A percentile compares a stretch with the other conserved stretches of the same genome.
These are phyloP conservation scores for Xestia xanthographa DNA, from an alignment of 2,888 invertebrate species.

Conservation along the genomic window DNA sequence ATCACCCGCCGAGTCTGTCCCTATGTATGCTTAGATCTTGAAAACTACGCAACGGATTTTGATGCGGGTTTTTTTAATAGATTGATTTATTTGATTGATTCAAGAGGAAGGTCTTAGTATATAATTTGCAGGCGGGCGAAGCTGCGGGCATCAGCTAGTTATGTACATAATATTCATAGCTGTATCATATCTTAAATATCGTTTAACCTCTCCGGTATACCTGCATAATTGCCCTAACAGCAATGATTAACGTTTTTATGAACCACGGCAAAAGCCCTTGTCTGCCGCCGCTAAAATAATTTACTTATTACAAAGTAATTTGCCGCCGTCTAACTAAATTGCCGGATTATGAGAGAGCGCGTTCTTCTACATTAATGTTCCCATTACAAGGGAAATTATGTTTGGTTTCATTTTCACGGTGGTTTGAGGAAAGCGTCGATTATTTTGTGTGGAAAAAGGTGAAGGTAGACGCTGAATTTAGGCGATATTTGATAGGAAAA, in stretches of 20 bases:
- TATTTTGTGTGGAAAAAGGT: background rate
- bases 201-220: background rate
- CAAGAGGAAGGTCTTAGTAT: no score
- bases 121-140: no score
- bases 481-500: background rate
- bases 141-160: no score
- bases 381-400: slow-evolving; percentile 38
- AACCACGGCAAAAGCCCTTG: slow-evolving; percentile 55
- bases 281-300: slow-evolving; percentile 65
- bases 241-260: slow-evolving; percentile 32
- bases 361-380: slow-evolving; percentile 48
- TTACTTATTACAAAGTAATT: slow-evolving; percentile 69
- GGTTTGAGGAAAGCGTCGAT: background rate
- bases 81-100: no score
- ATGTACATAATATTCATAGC: background rate
- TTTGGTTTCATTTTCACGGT: slow-evolving; percentile 19
- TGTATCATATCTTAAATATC: background rate
- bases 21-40: no score
- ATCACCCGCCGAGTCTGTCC: no score
- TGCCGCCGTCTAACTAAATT: slow-evolving; percentile 64
- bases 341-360: slow-evolving; percentile 59
- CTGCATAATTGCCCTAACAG: slow-evolving; percentile 22
- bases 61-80: no score
- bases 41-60: no score
- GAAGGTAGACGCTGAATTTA: background rate